Base-by-base conservation (phyloP, 2,888 invertebrate genomes). In the Acleris sparsana region DNA sequence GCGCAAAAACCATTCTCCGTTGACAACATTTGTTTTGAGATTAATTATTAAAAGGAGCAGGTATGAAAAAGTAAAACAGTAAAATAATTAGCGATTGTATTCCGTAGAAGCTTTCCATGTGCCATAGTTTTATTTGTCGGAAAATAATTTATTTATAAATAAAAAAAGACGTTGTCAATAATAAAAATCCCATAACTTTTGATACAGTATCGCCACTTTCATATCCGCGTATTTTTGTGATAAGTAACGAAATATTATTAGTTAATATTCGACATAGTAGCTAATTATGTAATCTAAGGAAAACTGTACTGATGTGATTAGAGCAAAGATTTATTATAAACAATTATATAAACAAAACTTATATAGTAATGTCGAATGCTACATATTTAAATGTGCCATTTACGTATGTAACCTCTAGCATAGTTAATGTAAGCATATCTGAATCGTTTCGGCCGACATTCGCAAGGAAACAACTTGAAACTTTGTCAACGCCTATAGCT, bases 231-330 rank as follows among this genome's bases (percentile, higher is more conserved):
- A 61, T 56, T 43, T 53, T 52, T 52, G 65, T 65, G 65, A 65
- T 65, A 65, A 44, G 65, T 65, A 56, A 65, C 60, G 29, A 65
- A 61, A 64, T 60, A 60, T 61, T 64, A 64, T 60, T 64, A 61
- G 49, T 51, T 65, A 61, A 51, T 51, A 56, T 62, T 62, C 61
- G 58, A 33, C 65, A 71, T 78, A 78, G 77, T 77, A 76, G 74
- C 73, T 80, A 78, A 73, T 76, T 80, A 78, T 80, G 74, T 77
- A 72, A 72, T 74, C 61, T 84, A 86, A 86, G 82, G 80, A 85
- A 85, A 86, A 82, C 84, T 86, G 89, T 87, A 89, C 89, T 88
- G 89, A 89, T 86, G 88, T 89, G 86, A 87, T 81, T 87, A 86
- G 85, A 88, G 87, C 85, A 89, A 89, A 89, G 82, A 87, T 81